These are phyloP conservation scores for Chloromyia formosa DNA, from an alignment of 2,888 invertebrate species.

Conservation along the genomic window DNA sequence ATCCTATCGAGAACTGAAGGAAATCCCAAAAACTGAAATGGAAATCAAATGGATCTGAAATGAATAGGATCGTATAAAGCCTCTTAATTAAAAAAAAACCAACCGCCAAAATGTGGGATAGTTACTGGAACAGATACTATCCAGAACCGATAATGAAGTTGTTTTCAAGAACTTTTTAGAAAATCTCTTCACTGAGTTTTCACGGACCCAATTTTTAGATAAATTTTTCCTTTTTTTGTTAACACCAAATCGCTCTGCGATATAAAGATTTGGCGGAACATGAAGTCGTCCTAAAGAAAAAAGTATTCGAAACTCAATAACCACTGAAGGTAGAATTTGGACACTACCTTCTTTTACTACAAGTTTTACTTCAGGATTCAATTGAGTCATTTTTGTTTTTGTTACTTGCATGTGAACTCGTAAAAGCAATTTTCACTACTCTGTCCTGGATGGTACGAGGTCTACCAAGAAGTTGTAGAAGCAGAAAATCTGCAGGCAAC, in stretches of 20 bases:
- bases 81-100: too few species aligned
- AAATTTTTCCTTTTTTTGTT: not conserved
- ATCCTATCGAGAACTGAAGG: not conserved
- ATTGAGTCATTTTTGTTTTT: too few species aligned
- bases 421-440: too few species aligned
- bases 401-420: too few species aligned
- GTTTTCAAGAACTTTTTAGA: slow-evolving; percentile 18
- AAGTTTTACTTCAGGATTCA: too few species aligned
- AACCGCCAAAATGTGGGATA: slow-evolving; percentile 9
- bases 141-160: not conserved
- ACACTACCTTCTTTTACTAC: too few species aligned
- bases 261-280: not conserved
- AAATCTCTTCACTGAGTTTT: not conserved
- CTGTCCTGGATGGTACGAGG: not conserved
- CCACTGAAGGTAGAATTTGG: not conserved
- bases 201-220: not conserved
- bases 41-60: not conserved
- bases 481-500: too few species aligned
- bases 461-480: too few species aligned
- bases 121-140: slow-evolving; percentile 19
- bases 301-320: not conserved
- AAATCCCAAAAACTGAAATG: not conserved
- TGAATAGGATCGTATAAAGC: too few species aligned
- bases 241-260: too few species aligned
- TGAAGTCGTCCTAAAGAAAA: not conserved